Base-by-base conservation (phyloP, 2,113 vertebrate species). In the Pluvialis apricaria region DNA sequence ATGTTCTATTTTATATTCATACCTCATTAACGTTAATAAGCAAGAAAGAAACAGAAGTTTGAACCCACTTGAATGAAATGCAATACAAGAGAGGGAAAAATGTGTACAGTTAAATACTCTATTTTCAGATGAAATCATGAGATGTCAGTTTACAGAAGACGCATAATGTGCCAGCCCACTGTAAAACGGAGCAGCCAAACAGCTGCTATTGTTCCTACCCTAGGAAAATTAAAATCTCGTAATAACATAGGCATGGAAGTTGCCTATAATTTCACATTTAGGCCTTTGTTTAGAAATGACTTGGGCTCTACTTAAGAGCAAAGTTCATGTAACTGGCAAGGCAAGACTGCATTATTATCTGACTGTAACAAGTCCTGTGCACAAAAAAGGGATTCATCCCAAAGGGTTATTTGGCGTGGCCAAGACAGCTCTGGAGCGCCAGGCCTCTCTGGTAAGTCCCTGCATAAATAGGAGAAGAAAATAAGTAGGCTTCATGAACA, bases 361-460 rank as follows among this genome's bases (percentile, higher is more conserved):
- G 57, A 91, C 86, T 96, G 57, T 77, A 95, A 95, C 89, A 94
- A 97, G 94, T 88, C 91, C 60, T 88, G 17, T 77, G n/a, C 96
- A 98, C 98, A 98, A 97, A 98, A 98, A 97, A 61, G 92, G 97
- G 89, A 98, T 98, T 98, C 98, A 98, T 97, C 95, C 82, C 86
- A 51, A 96, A 92, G 93, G 82, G 88, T 88, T 97, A 49, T 95
- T 95, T 96, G 97, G 95, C 95, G 88, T 93, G 96, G 95, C 75
- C 89, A 97, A 94, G 79, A 87, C 93, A 79, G 70, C 75, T 77
- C 62, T 10, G 2, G 64, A 92, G 96, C 15, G 17, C 77, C 96
- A 97, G 93, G 52, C 86, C 92, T 93, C 90, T 90, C 75, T 96
- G 76, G 69, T 78, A 93, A 94, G 71, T 69, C 75, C 44, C 77